Conservation (phyloP, 2,797 vertebrate genomes). For the Dromococcyx pavoninus region DNA sequence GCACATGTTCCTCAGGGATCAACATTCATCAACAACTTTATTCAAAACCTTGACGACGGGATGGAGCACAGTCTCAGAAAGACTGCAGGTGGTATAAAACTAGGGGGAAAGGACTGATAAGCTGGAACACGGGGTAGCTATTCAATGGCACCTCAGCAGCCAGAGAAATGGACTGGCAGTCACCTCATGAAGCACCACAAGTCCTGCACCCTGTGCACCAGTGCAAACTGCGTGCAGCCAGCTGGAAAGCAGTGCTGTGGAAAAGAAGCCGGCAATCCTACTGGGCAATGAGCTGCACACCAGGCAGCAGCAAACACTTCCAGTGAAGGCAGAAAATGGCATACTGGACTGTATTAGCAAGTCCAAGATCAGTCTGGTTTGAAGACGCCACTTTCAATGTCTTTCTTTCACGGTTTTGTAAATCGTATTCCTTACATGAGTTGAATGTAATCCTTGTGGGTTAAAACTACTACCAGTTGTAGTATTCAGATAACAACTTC, state of each 20-base stretch:
- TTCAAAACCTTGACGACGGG: rapidly evolving
- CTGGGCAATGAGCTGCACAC: rapidly evolving
- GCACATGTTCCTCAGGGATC: not conserved
- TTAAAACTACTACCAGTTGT: not conserved
- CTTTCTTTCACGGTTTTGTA: not conserved
- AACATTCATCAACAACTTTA: not conserved
- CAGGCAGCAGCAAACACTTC: not conserved
- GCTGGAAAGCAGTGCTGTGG: not conserved
- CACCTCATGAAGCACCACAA: not conserved
- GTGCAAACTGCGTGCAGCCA: not conserved
- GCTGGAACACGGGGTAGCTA: not conserved
- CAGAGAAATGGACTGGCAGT: not conserved
- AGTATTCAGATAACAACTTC: not conserved
- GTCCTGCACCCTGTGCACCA: not conserved
- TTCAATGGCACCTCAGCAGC: not conserved
- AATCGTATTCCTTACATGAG: not conserved
- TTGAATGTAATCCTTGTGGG: not conserved
- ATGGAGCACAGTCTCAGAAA: not conserved
- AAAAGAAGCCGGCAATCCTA: not conserved
- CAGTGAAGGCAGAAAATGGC: not conserved
- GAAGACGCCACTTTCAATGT: not conserved
- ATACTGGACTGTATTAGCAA: not conserved
- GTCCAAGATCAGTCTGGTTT: not conserved
- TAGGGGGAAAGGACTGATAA: not conserved
- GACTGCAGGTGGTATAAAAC: not conserved